These are phyloP conservation scores for Hyperoplus immaculatus DNA, from an alignment of 2,797 vertebrate species.

Conservation along the genomic window DNA sequence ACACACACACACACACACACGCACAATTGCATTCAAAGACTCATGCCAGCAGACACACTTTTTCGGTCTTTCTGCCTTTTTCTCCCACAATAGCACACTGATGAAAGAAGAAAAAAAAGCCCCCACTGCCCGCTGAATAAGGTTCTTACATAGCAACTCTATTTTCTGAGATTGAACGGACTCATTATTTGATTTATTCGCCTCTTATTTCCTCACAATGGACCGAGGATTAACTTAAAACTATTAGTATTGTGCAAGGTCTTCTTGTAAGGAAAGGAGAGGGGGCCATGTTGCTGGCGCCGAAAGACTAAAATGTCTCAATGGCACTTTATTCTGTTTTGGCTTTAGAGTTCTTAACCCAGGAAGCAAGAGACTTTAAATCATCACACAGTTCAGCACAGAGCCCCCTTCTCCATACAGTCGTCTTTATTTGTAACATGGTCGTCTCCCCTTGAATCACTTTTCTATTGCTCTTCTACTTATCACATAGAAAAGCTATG, in stretches of 20 bases:
- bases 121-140: conserved; percentile 19
- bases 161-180: conserved; percentile 39
- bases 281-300: not conserved
- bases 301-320: conserved; percentile 38
- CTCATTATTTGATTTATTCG: conserved; percentile 42
- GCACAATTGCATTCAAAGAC: not conserved
- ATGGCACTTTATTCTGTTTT: conserved; percentile 32
- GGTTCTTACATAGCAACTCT: conserved; percentile 19
- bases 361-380: conserved; percentile 24
- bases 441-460: not conserved
- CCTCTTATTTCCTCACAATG: conserved; percentile 48
- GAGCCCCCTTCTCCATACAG: conserved; percentile 23
- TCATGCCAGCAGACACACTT: not conserved
- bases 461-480: conserved; percentile 32
- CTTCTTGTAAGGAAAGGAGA: conserved; percentile 2
- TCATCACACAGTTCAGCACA: conserved; percentile 34
- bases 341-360: conserved; percentile 6
- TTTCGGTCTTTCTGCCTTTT: not conserved
- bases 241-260: conserved; percentile 39
- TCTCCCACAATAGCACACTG: conserved; percentile 16
- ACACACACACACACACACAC: not conserved
- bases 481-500: conserved; percentile 36
- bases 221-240: conserved; percentile 46
- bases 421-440: conserved; percentile 37
- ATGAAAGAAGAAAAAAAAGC: conserved; percentile 30